Evolutionary conservation across 2,888 invertebrate genomes (phyloP), one percentile per base, ranked within the genome.

Genomic region (Entomobrya proxima): DNA sequence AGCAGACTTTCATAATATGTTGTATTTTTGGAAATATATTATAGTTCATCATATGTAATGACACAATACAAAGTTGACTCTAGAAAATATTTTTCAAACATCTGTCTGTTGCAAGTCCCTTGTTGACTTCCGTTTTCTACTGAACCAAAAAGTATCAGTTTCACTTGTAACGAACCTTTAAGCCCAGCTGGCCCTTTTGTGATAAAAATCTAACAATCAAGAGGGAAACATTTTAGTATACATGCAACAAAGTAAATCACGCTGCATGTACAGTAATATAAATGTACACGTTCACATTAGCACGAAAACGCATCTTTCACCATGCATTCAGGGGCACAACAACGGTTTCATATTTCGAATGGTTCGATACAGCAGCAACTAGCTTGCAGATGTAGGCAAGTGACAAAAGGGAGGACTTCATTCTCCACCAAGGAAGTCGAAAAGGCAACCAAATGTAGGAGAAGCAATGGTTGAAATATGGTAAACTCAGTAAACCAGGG

Each of bases 111-210:
- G 44, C 44, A 40, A 7, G 7, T n/a, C 47, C 50, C 61, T 61
- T 40, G 72, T 15, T 9, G 37, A 52, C 75, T 82, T 82, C 75
- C 82, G 75, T 75, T 76, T 67, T 67, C 24, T 11, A 1, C 30
- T 30, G 1, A 35, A 35, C 55, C 47, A 67, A 58, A 83, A 83
- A 83, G 83, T 83, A 83, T 83, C 83, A 83, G 44, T 83, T 83
- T 55, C 83, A 83, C 40, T 76, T 74, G 81, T 44, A 74, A 58
- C 58, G 58, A 78, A 79, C 52, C 50, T 37, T 50, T 11, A 5
- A 74, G 47, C 27, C 50, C 35, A 55, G 72, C 40, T 69, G 69
- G 55, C 50, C 67, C 37, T 11, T 61, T 40, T 61, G 32, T n/a
- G 21, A 32, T 50, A 27, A 35, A 50, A 44, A 77, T 18, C 18